Base-by-base conservation (phyloP, 2,113 vertebrate species). In the Athene noctua region DNA sequence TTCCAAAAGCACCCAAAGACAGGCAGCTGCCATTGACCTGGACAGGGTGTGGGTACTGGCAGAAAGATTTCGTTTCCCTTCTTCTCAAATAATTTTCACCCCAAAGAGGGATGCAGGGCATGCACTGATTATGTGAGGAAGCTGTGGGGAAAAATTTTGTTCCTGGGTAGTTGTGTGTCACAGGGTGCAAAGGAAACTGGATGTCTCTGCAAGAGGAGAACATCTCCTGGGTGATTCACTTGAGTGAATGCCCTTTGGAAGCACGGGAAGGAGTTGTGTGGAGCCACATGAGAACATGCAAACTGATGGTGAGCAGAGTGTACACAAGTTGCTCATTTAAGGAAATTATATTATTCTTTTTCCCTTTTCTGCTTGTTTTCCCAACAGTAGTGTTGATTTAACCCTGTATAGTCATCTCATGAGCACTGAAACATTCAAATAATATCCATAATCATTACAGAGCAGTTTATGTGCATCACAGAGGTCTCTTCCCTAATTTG, bases 311-410 rank as follows among this genome's bases (percentile, higher is more conserved):
- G 58, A 88, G 80, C 40, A 61, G 34, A 86, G 62, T 13, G 21
- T n/a, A 44, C 15, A 40, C 68, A 91, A 54, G 62, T 75, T 89
- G 44, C 32, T 93, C 81, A 19, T 89, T 93, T 93, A 75, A 80
- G 44, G 34, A 96, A 96, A 95, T 42, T 34, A 72, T 47, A 30
- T 19, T 30, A 57, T 30, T 77, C 29, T 84, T 79, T 78, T 66
- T 32, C 46, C 54, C 36, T 70, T 80, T 90, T 67, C 71, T 83
- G 42, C 62, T 75, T 91, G 40, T 89, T 90, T 95, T 90, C 70
- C 79, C 87, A 84, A 91, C 55, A 66, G 40, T 47, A 58, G 44
- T 82, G 51, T 83, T 89, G 81, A 58, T 95, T 96, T 97, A 93
- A 96, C 90, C 91, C 74, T 13, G 1, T 46, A 55, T 11, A 61